Evolutionary conservation across 2,113 vertebrate species (phyloP).

Genomic region (Amphiprion ocellaris): DNA sequence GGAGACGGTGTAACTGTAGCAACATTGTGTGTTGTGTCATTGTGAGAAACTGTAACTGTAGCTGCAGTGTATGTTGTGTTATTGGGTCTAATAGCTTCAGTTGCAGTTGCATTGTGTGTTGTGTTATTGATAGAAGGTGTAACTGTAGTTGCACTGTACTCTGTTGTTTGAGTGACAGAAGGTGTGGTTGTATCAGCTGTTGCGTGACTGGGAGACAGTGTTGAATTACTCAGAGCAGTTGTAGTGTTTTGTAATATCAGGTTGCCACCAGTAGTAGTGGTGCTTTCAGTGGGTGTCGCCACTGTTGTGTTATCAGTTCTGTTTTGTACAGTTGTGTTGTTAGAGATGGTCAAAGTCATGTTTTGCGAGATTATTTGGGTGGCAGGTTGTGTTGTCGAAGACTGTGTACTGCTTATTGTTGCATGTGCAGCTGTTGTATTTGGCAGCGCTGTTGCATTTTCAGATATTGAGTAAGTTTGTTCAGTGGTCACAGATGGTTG

Average conservation of each 20-base stretch:
- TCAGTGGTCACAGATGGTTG: not conserved
- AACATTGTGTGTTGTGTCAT: not conserved
- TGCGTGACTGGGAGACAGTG: not conserved
- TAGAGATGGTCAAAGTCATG: not conserved
- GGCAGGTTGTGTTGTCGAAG: not conserved
- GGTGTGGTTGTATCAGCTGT: not conserved
- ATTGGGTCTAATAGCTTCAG: not conserved
- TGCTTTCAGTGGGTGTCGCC: not conserved
- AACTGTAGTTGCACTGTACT: not conserved
- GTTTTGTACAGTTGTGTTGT: not conserved
- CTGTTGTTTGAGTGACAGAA: conserved; percentile 1
- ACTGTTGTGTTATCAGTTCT: not conserved
- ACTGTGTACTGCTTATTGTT: conserved; percentile 9
- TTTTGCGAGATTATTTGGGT: not conserved
- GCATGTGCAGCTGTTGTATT: not conserved
- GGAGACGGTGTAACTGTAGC: not conserved
- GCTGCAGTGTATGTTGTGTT: not conserved
- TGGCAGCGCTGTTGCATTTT: not conserved
- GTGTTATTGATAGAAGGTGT: not conserved
- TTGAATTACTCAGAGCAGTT: not conserved
- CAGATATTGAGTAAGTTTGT: conserved; percentile 4
- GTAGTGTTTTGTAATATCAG: not conserved
- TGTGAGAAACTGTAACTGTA: not conserved
- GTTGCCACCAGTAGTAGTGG: not conserved
- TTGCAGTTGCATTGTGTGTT: not conserved